Evolutionary conservation across 2,797 vertebrate species (phyloP), one percentile per base, ranked within the genome.

Genomic region (Melanotaenia nigrans): DNA sequence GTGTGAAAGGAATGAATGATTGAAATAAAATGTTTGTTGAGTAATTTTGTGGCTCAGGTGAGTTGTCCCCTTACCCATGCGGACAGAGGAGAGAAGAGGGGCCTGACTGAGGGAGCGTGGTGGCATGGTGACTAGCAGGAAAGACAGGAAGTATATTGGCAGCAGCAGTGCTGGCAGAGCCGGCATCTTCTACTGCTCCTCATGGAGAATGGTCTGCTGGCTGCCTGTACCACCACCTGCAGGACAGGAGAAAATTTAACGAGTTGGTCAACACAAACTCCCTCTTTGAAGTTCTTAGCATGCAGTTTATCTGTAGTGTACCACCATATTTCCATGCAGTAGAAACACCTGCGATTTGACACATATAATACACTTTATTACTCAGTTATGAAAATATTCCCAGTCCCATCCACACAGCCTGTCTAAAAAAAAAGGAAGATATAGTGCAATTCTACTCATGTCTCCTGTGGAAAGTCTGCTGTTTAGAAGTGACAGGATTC

Each of bases 131-230:
- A 93, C 84, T 90, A 95, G 91, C 88, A 95, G 89, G 86, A 93
- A 87, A 75, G 89, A 90, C 65, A 95, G 93, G 94, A 95, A 93
- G 82, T 92, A 95, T 94, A 96, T 95, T 94, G 96, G 95, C 96
- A 95, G 94, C 69, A 77, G 95, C 94, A 97, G 95, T 89, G 94
- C 95, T 95, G 95, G 94, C 95, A 96, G 95, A 96, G 96, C 95
- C 95, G 96, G 96, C 97, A 98, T 97, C 95, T 97, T 98, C 96
- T 94, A 96, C 96, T 93, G 94, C 96, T 97, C 96, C 97, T 96
- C 97, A 98, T 98, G 96, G 97, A 96, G 96, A 97, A 94, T 74
- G 95, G 94, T 96, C 95, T 96, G 95, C 94, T 95, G 95, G 94
- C 93, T 95, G 92, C 95, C 94, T 93, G 93, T 94, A 92, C 93